Base-by-base conservation (phyloP, 2,797 vertebrate species). In the Hybognathus amarus region DNA sequence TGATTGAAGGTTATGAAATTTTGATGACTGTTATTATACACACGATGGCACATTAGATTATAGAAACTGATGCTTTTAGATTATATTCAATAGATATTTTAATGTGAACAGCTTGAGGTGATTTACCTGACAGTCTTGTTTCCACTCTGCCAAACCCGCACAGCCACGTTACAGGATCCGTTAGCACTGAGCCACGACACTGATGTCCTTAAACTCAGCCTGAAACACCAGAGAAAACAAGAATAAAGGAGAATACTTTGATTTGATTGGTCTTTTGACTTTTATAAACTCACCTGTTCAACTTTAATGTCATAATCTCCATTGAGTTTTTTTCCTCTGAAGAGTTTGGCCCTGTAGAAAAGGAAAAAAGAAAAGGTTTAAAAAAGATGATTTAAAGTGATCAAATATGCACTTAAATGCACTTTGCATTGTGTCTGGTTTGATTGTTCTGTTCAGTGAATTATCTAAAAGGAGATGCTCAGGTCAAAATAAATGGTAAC, bases 131-230 rank as follows among this genome's bases (percentile, higher is more conserved):
- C 94, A 61, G 97, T 95, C 90, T 96, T 98, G 11, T 95, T 95
- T 52, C 96, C 96, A 82, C 97, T 98, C 88, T 96, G 94, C 80
- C 96, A 92, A 2, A 96, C 93, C 85, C 98, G 97, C 93, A 99
- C 94, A 85, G 97, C 97, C 50, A 99, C 95, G 0, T 94, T 95
- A 5, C 97, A 99, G 79, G 95, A 96, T 20, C 97, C 97, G 27
- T 96, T 97, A 84, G 97, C 97, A 0, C n/a, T 98, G 96, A 83
- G 98, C 97, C 91, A 97, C 94, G 30, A 99, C 94, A 82, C 97
- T 98, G 92, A 99, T 96, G 91, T 99, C 98, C 78, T 94, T 96
- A 94, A 99, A 99, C 90, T 98, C 96, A 45, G 97, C 97, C 98
- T 99, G 63, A 27, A 88, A 80, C 10, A 68, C 45, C 47, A 45